Conservation (phyloP, 2,888 invertebrate species). For the Sepiola atlantica region DNA sequence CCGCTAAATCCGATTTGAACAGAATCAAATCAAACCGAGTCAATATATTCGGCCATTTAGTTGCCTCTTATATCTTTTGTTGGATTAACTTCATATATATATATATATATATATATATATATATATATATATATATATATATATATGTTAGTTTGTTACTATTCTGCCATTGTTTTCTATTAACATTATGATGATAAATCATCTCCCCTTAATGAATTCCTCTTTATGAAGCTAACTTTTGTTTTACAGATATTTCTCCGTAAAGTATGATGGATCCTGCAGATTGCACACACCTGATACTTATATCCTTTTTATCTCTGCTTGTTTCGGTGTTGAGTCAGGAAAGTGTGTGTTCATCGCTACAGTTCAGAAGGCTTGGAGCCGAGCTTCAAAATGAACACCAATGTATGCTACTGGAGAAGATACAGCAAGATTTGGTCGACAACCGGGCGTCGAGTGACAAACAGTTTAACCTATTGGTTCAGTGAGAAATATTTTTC, state of each 20-base stretch:
- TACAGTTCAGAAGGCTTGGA: constrained; percentile 59
- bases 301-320: not conserved
- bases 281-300: not conserved
- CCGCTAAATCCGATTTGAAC: too few species aligned
- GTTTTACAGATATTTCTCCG: not conserved
- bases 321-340: not conserved
- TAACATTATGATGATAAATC: not conserved
- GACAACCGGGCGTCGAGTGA: constrained; percentile 53
- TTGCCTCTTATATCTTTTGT: too few species aligned
- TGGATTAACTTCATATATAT: too few species aligned
- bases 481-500: constrained; percentile 52
- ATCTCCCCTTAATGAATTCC: not conserved
- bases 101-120: too few species aligned
- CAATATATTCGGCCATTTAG: too few species aligned
- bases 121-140: too few species aligned
- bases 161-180: not conserved
- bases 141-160: not conserved
- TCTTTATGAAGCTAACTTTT: not conserved
- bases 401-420: constrained; percentile 66
- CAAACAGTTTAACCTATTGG: constrained; percentile 52
- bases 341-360: constrained; percentile 59
- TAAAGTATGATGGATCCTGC: not conserved
- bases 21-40: too few species aligned
- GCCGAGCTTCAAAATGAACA: constrained; percentile 65
- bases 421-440: constrained; percentile 58